phyloP scores from a whole-genome alignment of 2,797 vertebrate species.

The Varecia variegata region DNA sequence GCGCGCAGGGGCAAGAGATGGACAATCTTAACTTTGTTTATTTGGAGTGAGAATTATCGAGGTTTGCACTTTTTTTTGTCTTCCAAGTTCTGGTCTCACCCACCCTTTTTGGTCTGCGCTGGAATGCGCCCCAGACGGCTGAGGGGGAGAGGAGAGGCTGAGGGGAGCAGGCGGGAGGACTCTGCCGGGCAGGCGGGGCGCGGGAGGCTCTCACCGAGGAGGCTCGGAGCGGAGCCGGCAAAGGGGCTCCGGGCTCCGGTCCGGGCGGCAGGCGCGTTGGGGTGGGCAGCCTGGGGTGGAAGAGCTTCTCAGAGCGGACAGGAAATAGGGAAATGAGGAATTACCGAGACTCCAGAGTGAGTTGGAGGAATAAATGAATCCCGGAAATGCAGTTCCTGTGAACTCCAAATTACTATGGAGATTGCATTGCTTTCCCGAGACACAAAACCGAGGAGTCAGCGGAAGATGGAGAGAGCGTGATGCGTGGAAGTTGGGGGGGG shows the following conservation, averaged over 20 bases:
- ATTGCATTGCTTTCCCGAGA: slow-evolving; percentile 55
- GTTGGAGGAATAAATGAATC: slow-evolving; percentile 42
- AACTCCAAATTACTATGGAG: slow-evolving; percentile 73
- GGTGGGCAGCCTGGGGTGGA: not conserved
- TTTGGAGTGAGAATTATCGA: not conserved
- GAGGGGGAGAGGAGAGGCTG: rapidly evolving
- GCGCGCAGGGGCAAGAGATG: rapidly evolving
- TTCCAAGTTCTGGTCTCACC: not conserved
- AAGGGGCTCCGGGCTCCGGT: not conserved
- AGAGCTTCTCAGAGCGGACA: not conserved
- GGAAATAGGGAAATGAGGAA: not conserved
- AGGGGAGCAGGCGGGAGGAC: not conserved
- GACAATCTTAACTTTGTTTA: rapidly evolving
- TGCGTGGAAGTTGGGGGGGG: not conserved
- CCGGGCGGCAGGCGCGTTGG: too few relatives aligned
- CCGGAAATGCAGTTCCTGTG: not conserved
- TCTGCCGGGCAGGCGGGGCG: too few relatives aligned
- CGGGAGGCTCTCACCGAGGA: not conserved
- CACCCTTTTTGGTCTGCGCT: not conserved
- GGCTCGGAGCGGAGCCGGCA: too few relatives aligned
- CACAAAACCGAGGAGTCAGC: slow-evolving; percentile 48
- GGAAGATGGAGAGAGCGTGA: slow-evolving; percentile 42
- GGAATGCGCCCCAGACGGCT: not conserved
- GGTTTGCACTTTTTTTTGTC: too few relatives aligned
- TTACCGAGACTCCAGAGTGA: rapidly evolving